Evolutionary conservation across 2,113 vertebrate genomes (phyloP).

Genomic region (Oenanthe melanoleuca): DNA sequence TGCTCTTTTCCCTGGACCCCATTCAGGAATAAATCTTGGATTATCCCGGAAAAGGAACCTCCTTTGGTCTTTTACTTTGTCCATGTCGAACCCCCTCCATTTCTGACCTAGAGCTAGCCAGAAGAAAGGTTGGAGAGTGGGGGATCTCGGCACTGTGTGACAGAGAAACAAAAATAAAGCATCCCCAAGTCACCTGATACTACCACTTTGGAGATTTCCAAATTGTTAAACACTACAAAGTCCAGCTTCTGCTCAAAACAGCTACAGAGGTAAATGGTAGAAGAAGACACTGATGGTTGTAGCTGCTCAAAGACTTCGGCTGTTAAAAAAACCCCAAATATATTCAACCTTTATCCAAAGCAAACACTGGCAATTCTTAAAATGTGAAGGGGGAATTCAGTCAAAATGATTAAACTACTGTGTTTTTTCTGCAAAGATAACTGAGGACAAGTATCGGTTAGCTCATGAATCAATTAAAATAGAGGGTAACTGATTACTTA

Average conservation of each 20-base stretch:
- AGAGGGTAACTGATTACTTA: not conserved
- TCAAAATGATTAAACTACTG: not conserved
- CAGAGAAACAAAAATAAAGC: not conserved
- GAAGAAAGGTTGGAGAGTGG: too few relatives aligned
- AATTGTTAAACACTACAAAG: not conserved
- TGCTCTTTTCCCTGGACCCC: too few relatives aligned
- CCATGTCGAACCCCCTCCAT: too few relatives aligned
- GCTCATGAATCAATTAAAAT: not conserved
- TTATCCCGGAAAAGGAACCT: too few relatives aligned
- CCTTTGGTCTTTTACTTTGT: too few relatives aligned
- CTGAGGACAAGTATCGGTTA: not conserved
- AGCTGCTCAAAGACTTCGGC: not conserved
- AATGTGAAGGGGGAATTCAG: not conserved
- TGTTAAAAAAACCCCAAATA: not conserved
- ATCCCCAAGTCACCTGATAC: not conserved
- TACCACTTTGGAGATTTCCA: not conserved
- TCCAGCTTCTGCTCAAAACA: not conserved
- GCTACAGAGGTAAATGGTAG: not conserved
- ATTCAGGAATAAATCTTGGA: too few relatives aligned
- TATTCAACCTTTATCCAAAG: not conserved
- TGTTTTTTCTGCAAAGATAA: not conserved
- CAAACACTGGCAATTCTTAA: not conserved
- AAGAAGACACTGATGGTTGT: not conserved
- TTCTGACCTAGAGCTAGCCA: too few relatives aligned
- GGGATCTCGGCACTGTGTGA: not conserved